Percentiles rank a stretch among this genome's conserved stretches.
phyloP scores from a whole-genome alignment of 2,888 invertebrate genomes.

The Eledone cirrhosa region DNA sequence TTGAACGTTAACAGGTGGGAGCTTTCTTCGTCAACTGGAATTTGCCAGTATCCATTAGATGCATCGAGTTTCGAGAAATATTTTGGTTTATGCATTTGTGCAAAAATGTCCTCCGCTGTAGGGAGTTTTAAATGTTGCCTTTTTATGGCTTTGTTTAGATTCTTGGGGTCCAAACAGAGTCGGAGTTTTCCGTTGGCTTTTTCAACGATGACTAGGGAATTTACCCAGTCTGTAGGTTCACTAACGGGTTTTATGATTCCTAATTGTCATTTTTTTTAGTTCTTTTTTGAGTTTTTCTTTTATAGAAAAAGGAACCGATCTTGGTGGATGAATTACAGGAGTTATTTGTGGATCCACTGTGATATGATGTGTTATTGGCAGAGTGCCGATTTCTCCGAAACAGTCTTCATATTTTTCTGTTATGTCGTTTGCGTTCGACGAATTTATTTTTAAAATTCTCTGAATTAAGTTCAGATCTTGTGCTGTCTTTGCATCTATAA shows the following conservation, averaged over 20 bases:
- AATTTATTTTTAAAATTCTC: conserved; percentile 7
- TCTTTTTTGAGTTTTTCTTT: neutral
- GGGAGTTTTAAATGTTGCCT: neutral
- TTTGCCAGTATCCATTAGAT: no score
- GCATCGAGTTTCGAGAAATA: no score
- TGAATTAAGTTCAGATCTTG: neutral
- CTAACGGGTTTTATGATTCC: neutral
- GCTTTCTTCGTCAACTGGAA: no score
- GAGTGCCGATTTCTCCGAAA: neutral
- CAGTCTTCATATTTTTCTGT: no score
- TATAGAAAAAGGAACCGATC: conserved; percentile 10
- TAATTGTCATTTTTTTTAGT: conserved; percentile 3
- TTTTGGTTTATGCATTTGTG: neutral
- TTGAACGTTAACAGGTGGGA: no score
- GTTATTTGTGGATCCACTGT: conserved; percentile 10
- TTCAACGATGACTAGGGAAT: no score
- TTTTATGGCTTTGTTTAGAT: no score
- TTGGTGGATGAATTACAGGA: conserved; percentile 10
- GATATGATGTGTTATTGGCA: conserved; percentile 5
- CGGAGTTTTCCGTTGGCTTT: no score
- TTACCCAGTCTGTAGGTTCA: neutral
- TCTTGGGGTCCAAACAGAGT: neutral
- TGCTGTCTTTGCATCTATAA: neutral
- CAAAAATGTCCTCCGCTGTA: conserved; percentile 1
- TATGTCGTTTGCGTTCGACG: conserved; percentile 7